Percentiles rank a stretch among this genome's conserved stretches.
Evolutionary conservation across 2,888 invertebrate species (phyloP).

Genomic region (Flexamia atlantica): DNA sequence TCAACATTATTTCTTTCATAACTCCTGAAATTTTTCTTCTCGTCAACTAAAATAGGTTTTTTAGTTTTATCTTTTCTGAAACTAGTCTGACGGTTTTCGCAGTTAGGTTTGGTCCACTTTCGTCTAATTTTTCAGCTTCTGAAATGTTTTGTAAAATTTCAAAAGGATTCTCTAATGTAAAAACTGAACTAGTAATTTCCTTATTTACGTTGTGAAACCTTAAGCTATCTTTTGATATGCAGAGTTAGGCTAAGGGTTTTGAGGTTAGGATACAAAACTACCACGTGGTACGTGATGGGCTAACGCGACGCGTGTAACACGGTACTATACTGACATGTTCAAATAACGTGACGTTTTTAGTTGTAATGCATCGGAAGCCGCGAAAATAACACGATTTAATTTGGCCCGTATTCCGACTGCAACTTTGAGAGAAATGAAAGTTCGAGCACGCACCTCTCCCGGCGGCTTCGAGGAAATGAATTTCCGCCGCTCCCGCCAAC

Average conservation of each 20-base stretch:
- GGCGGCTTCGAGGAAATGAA: constrained; percentile 35
- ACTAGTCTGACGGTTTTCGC: neutral
- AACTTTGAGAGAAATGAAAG: constrained; percentile 24
- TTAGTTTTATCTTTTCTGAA: neutral
- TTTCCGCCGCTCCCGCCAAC: neutral
- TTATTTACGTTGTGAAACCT: neutral
- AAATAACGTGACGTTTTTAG: neutral
- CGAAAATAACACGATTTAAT: constrained; percentile 20
- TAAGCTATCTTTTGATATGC: no score
- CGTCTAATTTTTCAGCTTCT: neutral
- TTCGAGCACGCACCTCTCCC: constrained; percentile 12
- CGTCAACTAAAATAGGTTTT: neutral
- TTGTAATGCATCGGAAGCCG: neutral
- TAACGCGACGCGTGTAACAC: neutral
- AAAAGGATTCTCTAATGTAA: neutral
- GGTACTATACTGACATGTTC: neutral
- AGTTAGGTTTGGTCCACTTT: neutral
- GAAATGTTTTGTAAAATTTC: neutral
- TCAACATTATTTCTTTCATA: constrained; percentile 67
- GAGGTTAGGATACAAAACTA: no score
- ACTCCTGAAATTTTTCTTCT: constrained; percentile 71
- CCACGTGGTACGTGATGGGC: no score
- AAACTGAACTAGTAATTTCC: neutral
- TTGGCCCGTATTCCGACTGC: neutral
- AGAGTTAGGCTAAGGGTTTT: no score